Base-by-base conservation (phyloP, 1,140 invertebrate genomes). In the Drosophila bocqueti region DNA sequence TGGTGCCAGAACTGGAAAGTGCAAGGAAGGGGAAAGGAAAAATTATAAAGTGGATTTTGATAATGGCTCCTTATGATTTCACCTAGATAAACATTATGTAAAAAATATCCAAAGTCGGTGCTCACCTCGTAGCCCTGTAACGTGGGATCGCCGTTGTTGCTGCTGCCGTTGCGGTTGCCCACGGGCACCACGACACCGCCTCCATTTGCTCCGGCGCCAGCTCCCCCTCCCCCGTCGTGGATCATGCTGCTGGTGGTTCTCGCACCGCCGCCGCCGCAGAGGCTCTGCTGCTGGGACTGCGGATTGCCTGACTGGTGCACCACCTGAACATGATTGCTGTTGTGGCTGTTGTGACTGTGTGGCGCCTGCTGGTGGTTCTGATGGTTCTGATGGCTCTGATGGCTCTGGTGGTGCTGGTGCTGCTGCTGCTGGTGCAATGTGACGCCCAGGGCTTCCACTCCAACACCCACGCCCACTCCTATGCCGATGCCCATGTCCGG, bases 1-100 rank as follows among this genome's bases (percentile, higher is more conserved):
- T 95, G 94, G 76, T 95, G 95, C 96, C 96, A 96, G 74, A 96
- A 95, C 81, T 94, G 95, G 0, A 45, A 43, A 49, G 31, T 3
- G 36, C 0, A 40, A n/a, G 7, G 26, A 24, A 31, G 15, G 8
- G 29, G 3, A 54, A 38, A 0, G 2, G 3, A 13, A 0, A 29
- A 1, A 15, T 55, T 40, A 40, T 21, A 29, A 52, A 16, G 18
- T 26, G 10, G 5, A 24, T 54, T 15, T 45, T 21, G 10, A 26
- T 24, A 6, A 21, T 15, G 6, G 5, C 16, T 15, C 1, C 29
- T 34, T 15, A 2, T 29, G 5, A 18, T 31, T 31, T 31, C 3
- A 1, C 3, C 13, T 16, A 24, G 11, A 11, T 0, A 38, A 24
- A 11, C 8, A 38, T 24, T 24, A 24, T 24, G 24, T 16, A 16